phyloP scores from a whole-genome alignment of 2,888 invertebrate genomes.

The Osmoderma eremita region DNA sequence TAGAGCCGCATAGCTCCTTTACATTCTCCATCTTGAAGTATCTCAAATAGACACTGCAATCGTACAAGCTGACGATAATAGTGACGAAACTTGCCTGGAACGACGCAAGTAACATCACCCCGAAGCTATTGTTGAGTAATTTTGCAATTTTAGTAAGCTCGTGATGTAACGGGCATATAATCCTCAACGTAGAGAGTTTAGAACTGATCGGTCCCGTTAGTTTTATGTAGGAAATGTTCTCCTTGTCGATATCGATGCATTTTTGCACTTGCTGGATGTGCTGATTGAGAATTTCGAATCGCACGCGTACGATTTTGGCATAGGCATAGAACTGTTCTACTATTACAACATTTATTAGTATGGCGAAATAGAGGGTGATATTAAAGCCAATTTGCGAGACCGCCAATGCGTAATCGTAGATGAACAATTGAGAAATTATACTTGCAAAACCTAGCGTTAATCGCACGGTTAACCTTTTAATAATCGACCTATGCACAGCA shows the following conservation, averaged over 20 bases:
- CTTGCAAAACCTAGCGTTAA: slow-evolving; percentile 28
- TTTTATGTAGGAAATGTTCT: slow-evolving; percentile 43
- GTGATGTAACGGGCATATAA: slow-evolving; percentile 52
- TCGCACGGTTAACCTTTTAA: slow-evolving; percentile 38
- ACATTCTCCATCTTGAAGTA: slow-evolving; percentile 22
- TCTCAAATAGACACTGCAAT: slow-evolving; percentile 43
- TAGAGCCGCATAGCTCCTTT: slow-evolving; percentile 27
- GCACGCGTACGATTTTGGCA: slow-evolving; percentile 43
- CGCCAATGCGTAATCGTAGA: slow-evolving; percentile 35
- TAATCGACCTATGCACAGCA: slow-evolving; percentile 43
- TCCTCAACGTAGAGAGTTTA: slow-evolving; percentile 45
- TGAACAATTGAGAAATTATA: slow-evolving; percentile 41
- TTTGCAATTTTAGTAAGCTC: slow-evolving; percentile 51
- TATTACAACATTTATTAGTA: slow-evolving; percentile 44
- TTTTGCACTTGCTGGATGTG: slow-evolving; percentile 47
- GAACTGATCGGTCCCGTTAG: slow-evolving; percentile 45
- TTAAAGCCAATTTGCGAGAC: slow-evolving; percentile 35
- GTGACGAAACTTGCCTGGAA: slow-evolving; percentile 52
- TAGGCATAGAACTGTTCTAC: slow-evolving; percentile 47
- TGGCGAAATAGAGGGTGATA: slow-evolving; percentile 42
- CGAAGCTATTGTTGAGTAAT: slow-evolving; percentile 51
- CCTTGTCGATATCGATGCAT: neutral
- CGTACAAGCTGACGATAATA: slow-evolving; percentile 51
- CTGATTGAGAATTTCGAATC: slow-evolving; percentile 48
- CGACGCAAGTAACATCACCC: slow-evolving; percentile 49